Evolutionary conservation across 92 coral and sea anemone species (phyloP), one percentile per base, ranked within the genome.

Genomic region (Diadumene lineata): DNA sequence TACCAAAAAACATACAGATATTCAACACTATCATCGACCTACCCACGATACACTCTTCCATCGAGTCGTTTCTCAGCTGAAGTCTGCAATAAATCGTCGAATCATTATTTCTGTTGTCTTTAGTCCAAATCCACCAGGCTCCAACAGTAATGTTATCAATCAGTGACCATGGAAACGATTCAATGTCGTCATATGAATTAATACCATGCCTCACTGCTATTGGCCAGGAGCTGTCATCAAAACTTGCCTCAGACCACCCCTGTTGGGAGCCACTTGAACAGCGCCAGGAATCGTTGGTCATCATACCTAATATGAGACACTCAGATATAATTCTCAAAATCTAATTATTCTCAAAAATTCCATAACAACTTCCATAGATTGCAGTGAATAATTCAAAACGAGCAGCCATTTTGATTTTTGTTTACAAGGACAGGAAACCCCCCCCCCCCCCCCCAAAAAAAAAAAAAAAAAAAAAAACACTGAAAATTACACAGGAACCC

Each of bases 111-210:
- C 11, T 56, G 27, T 85, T 89, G 48, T 89, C 84, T n/a, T 69
- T 28, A 13, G 93, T 77, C 93, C 93, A 89, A 21, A 89, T 89
- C 86, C 89, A 89, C 65, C n/a, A 27, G 0, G 93, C 90, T 8
- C 68, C 80, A 21, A 48, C 62, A 32, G 83, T 61, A 22, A 89
- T 74, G 1, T 79, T 60, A 6, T 8, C 8, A 25, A 78, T 33
- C 1, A 24, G 43, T 48, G 85, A 74, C 90, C 90, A 86, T 25
- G 90, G 85, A 0, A 81, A 31, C 23, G 79, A 15, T 53, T 3
- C 69, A 21, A 29, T 34, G 31, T 0, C 56, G 18, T 50, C 43
- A 18, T 34, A 22, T 1, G 63, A 57, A 50, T 89, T 89, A 7
- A 55, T 55, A 50, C 71, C 87, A 64, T 78, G 50, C 11, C 74